Evolutionary conservation across 2,113 vertebrate genomes (phyloP), one percentile per base, ranked within the genome.

Genomic region (Eurypyga helias): DNA sequence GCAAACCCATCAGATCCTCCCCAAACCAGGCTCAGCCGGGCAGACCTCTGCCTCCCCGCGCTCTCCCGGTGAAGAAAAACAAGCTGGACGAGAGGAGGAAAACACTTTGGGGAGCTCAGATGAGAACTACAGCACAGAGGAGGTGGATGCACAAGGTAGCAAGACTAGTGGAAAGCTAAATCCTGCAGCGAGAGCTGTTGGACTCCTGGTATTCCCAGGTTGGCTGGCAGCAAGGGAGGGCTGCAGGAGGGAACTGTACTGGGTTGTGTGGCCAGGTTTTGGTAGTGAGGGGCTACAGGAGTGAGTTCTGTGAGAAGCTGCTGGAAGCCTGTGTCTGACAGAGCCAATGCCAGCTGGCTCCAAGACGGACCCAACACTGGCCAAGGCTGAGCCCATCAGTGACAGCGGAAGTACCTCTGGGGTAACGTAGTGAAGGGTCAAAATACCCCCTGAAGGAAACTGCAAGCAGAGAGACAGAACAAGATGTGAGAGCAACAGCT

Each of bases 11-110:
- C 3, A 1, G 66, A 5, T 60, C 31, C 62, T 80, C 61, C 66
- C 3, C 0, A 61, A 49, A 16, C 3, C 45, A 4, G 41, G 20
- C 49, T 75, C 61, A n/a, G 9, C 25, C 52, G 1, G 3, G 31
- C 54, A 69, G 52, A n/a, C 6, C 34, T 21, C 25, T 0, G 0
- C 38, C 25, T 8, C 10, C 28, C 12, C 20, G 15, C 0, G 8
- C 11, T 19, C 49, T 38, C 75, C 13, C 0, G 0, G 10, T 5
- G 76, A 77, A 29, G 36, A n/a, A 16, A 77, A 83, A 55, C 0
- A 0, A 57, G 46, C 46, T 13, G 20, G 7, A 3, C 1, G 15
- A 55, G 70, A 67, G 60, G 43, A 54, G 65, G 55, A 25, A 43
- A 78, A 34, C n/a, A 12, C 51, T 36, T 28, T 9, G 17, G n/a